Percentiles rank a stretch among this genome's conserved stretches.
phyloP scores from a whole-genome alignment of 2,888 invertebrate genomes.

The Apotomis capreana region DNA sequence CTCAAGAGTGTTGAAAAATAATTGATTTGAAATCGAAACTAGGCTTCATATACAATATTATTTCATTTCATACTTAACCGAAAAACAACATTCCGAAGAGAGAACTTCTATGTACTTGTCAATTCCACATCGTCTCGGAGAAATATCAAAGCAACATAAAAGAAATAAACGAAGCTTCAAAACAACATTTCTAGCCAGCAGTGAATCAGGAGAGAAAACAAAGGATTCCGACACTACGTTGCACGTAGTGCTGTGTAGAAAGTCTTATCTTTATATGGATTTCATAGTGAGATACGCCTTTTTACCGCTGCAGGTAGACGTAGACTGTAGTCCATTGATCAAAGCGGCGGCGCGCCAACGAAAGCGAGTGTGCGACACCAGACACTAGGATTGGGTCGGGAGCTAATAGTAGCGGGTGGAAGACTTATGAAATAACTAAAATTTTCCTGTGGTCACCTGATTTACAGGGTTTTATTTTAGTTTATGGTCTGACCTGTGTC shows the following conservation, averaged over 20 bases:
- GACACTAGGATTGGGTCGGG: conserved; percentile 29
- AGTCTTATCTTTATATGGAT: too few species aligned
- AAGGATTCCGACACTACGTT: conserved; percentile 63
- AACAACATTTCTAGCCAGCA: conserved; percentile 17
- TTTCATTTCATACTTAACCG: neutral
- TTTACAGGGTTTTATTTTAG: too few species aligned
- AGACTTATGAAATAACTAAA: neutral
- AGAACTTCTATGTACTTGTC: neutral
- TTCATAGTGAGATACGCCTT: too few species aligned
- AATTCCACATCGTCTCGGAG: neutral
- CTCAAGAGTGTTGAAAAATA: too few species aligned
- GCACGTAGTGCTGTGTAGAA: conserved; percentile 49
- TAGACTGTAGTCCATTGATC: conserved; percentile 77
- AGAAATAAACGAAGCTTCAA: conserved; percentile 5
- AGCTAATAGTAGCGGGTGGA: neutral
- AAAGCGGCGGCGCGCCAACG: conserved; percentile 67
- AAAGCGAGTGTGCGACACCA: conserved; percentile 69
- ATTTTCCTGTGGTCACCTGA: too few species aligned
- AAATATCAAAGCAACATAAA: neutral
- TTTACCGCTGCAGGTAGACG: conserved; percentile 64
- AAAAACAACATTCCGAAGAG: neutral
- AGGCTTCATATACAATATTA: neutral
- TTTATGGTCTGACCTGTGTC: too few species aligned
- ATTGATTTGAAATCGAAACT: too few species aligned
- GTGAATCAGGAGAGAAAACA: conserved; percentile 26